Conservation (phyloP, 2,113 vertebrate species). For the Microcebus jonahi region DNA sequence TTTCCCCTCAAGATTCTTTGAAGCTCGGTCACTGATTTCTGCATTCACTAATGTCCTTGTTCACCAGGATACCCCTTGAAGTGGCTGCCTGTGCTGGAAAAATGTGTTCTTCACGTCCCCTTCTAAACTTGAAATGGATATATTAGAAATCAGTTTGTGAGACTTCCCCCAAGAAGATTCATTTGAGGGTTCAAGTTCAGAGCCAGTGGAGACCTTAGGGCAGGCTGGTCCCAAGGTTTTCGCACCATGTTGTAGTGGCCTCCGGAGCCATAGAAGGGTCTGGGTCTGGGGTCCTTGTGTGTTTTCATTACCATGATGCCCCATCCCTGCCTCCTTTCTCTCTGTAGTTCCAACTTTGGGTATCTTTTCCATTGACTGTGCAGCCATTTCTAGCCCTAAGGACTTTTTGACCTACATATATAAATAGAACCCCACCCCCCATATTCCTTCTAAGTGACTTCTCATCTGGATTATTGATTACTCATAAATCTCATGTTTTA, state of each 20-base stretch:
- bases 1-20: neutral
- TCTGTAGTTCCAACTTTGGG: neutral
- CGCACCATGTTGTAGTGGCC: neutral
- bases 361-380: neutral
- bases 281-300: no score
- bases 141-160: neutral
- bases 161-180: neutral
- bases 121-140: neutral
- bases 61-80: neutral
- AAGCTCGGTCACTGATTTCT: neutral
- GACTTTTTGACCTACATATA: neutral
- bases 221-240: neutral
- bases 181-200: neutral
- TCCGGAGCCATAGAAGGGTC: fast-evolving
- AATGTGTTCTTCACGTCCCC: neutral
- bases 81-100: neutral
- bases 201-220: neutral
- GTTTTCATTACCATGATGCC: neutral
- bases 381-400: neutral
- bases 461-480: neutral
- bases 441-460: neutral
- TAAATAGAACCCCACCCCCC: neutral
- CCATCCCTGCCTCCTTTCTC: neutral
- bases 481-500: neutral
- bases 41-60: neutral